Evolutionary conservation across 1,140 invertebrate species (phyloP).

Genomic region (Atta texana): DNA sequence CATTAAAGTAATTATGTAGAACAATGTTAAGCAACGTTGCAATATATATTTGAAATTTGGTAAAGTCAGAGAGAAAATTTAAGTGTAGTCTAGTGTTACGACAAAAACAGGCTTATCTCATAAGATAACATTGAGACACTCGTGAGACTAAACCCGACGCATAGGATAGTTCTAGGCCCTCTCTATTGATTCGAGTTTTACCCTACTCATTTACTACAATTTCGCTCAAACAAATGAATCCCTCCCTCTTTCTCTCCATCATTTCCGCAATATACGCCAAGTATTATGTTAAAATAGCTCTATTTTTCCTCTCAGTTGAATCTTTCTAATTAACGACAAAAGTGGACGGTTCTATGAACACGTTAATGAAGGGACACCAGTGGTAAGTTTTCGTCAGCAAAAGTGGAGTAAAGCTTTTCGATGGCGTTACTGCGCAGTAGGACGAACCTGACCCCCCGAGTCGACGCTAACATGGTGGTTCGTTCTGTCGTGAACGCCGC

Average conservation of each 20-base stretch:
- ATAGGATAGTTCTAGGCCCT: background rate
- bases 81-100: too few relatives aligned
- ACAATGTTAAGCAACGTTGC: too few relatives aligned
- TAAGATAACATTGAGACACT: background rate
- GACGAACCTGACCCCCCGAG: conserved; percentile 45
- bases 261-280: background rate
- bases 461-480: conserved; percentile 72
- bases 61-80: too few relatives aligned
- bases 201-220: conserved; percentile 32
- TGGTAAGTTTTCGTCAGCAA: background rate
- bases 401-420: conserved; percentile 56
- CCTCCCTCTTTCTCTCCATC: background rate
- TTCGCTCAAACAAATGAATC: conserved; percentile 15
- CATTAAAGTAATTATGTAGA: too few relatives aligned
- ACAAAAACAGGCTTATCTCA: background rate
- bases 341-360: background rate
- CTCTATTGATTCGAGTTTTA: conserved; percentile 10
- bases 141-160: background rate
- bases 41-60: too few relatives aligned
- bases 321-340: background rate
- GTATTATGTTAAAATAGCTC: background rate
- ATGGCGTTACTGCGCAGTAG: conserved; percentile 70
- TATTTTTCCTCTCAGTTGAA: background rate
- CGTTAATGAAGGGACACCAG: conserved; percentile 4
- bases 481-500: conserved; percentile 54